These are phyloP conservation scores for Florisuga fusca DNA, from an alignment of 2,797 vertebrate genomes.

Conservation along the genomic window DNA sequence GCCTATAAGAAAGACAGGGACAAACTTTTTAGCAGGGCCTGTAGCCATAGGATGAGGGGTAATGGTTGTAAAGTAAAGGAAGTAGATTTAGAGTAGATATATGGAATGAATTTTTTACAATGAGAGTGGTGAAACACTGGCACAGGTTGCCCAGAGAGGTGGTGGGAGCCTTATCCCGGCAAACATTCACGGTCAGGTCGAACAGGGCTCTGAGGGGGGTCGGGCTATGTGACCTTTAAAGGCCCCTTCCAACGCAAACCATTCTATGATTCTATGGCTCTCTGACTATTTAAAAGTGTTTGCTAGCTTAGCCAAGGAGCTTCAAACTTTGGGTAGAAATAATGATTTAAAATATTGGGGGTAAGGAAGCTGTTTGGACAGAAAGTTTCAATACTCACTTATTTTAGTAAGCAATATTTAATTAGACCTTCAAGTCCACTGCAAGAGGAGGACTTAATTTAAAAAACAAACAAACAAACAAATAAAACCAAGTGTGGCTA, in stretches of 20 bases:
- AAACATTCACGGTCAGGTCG: not conserved
- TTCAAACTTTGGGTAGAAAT: not conserved
- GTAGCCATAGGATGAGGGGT: not conserved
- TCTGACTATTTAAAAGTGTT: not conserved
- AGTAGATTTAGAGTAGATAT: not conserved
- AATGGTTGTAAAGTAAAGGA: not conserved
- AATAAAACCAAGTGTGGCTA: not conserved
- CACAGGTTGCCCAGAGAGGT: not conserved
- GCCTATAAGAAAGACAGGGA: not conserved
- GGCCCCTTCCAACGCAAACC: not conserved
- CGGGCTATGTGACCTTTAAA: not conserved
- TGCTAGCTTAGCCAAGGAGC: not conserved
- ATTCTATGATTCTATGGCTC: not conserved
- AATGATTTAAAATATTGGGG: not conserved
- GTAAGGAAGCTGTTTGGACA: not conserved
- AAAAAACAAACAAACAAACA: not conserved
- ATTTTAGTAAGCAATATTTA: not conserved
- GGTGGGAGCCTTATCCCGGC: not conserved
- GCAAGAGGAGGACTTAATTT: not conserved
- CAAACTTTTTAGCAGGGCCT: not conserved
- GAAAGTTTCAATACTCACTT: not conserved
- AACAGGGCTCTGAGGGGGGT: not conserved
- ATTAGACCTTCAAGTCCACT: not conserved
- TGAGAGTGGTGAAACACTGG: not conserved
- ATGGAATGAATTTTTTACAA: too few relatives aligned